Conservation (phyloP, 2,797 vertebrate species). For the Schizopygopsis pylzovi region DNA sequence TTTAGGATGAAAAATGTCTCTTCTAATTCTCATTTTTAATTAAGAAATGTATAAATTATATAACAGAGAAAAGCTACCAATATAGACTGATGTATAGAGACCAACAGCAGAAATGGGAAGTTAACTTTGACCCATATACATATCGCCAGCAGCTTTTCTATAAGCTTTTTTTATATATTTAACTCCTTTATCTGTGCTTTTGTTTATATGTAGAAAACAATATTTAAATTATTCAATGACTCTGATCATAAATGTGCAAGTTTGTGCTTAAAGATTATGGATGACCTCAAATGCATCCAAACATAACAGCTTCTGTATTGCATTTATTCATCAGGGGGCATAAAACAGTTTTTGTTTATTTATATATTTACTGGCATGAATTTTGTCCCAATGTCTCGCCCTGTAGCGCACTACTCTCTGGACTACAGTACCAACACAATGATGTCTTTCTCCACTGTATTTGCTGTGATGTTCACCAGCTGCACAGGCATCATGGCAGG, state of each 20-base stretch:
- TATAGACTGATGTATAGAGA: background rate
- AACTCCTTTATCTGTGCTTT: no score
- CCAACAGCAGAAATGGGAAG: background rate
- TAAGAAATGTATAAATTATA: background rate
- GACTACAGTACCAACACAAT: conserved; percentile 89
- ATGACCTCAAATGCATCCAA: background rate
- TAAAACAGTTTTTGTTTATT: background rate
- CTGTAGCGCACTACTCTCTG: conserved; percentile 82
- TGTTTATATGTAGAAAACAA: no score
- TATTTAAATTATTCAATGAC: no score
- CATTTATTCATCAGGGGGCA: background rate
- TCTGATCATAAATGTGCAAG: no score
- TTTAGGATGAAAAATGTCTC: background rate
- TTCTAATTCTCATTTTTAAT: no score
- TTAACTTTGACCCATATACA: background rate
- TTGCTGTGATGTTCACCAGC: conserved; percentile 92
- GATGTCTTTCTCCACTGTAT: conserved; percentile 91
- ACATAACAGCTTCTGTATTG: background rate
- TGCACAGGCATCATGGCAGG: conserved; percentile 96
- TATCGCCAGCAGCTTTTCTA: background rate
- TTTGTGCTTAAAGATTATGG: no score
- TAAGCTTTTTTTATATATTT: no score
- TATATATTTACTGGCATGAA: background rate
- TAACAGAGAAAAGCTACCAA: background rate
- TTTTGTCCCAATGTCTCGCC: conserved; percentile 3